Base-by-base conservation (phyloP, 2,797 vertebrate genomes). In the Leuciscus waleckii region DNA sequence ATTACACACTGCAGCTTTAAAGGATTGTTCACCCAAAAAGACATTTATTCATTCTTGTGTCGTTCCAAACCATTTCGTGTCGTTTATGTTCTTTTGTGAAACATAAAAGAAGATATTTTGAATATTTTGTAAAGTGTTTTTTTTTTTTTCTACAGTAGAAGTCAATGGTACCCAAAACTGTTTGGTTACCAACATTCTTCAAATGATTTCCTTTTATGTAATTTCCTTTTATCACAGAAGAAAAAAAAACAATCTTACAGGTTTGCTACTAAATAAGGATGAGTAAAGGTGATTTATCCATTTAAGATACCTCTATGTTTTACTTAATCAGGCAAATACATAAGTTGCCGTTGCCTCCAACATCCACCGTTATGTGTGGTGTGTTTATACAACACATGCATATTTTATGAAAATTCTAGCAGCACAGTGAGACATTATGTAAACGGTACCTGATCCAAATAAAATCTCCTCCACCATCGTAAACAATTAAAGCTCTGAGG, bases 381-480 rank as follows among this genome's bases (percentile, higher is more conserved):
- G 0, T 83, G 41, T 75, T 67, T 51, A 7, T 78, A 61, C 23
- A 61, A 67, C 16, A 37, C 23, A 54, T 76, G 81, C 23, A 76
- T 76, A 76, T 67, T 83, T 76, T 67, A 39, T 76, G 32, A 67
- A 63, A 51, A 67, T 67, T 51, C 16, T 19, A n/a, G 41, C 81
- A 83, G 54, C 81, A 83, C 43, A 37, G 81, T 63, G 23, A 83
- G 58, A 76, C 73, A 76, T 67, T 83, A 67, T 68, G 43, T 70
- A 81, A 81, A 70, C n/a, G n/a, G 35, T 71, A 56, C 67, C 49
- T 56, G 58, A 63, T 65, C 23, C 70, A 51, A 8, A 29, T 83
- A 63, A 67, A 67, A 61, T 65, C 81, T 71, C 41, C 17, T 73
- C 14, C 70, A 65, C 21, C 43, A 63, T 35, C 9, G 29, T 29